A percentile compares a stretch with the other conserved stretches of the same genome.
Conservation (phyloP, 2,888 invertebrate genomes). For the Clepsis dumicolana region DNA sequence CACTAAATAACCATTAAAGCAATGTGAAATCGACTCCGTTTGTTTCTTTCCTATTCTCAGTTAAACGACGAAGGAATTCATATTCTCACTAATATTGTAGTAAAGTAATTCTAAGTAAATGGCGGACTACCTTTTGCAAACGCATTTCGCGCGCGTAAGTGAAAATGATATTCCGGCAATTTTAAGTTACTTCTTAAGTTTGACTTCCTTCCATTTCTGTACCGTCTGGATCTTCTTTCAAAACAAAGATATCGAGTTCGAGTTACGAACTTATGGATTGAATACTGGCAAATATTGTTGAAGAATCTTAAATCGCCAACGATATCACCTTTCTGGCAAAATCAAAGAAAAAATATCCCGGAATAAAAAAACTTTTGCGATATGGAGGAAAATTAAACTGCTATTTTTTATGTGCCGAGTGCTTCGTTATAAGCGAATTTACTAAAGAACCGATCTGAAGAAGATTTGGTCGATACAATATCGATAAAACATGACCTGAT, state of each 20-base stretch:
- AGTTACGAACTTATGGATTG: constrained; percentile 8
- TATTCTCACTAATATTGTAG: too few species aligned
- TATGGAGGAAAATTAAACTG: not conserved
- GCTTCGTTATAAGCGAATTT: not conserved
- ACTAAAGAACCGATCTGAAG: not conserved
- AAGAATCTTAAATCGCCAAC: constrained; percentile 2
- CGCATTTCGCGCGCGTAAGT: constrained; percentile 1
- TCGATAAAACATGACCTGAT: not conserved
- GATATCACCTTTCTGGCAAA: not conserved
- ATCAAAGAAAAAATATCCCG: not conserved
- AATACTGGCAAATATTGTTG: constrained; percentile 1
- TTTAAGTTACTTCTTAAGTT: constrained; percentile 9
- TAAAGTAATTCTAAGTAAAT: not conserved
- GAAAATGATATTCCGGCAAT: constrained; percentile 9
- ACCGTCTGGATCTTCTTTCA: constrained; percentile 6
- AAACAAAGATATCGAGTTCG: constrained; percentile 13
- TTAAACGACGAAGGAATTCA: too few species aligned
- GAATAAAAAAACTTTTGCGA: not conserved
- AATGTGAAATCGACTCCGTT: too few species aligned
- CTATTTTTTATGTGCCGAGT: not conserved
- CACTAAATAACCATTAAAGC: too few species aligned
- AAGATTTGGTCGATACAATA: not conserved
- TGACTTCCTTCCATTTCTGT: constrained; percentile 7
- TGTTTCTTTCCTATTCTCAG: too few species aligned
- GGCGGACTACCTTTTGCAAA: not conserved